These are phyloP conservation scores for Girardinus metallicus DNA, from an alignment of 2,797 vertebrate species.

Conservation along the genomic window DNA sequence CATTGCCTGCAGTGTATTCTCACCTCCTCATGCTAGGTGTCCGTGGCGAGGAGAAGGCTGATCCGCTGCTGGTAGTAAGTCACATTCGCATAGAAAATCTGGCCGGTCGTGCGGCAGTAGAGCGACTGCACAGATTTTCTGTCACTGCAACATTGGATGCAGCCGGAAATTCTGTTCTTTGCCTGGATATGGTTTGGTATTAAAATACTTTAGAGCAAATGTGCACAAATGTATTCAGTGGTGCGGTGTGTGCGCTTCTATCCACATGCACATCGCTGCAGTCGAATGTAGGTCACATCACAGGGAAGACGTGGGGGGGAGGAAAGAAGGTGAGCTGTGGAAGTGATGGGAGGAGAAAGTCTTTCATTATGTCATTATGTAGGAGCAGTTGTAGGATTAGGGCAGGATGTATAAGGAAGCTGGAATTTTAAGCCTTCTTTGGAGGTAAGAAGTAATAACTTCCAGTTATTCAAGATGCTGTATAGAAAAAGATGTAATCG, in stretches of 20 bases:
- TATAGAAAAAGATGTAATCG: background rate
- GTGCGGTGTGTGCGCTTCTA: constrained; percentile 29
- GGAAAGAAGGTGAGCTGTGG: constrained; percentile 58
- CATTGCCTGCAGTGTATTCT: constrained; percentile 51
- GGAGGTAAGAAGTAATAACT: constrained; percentile 24
- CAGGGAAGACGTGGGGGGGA: constrained; percentile 55
- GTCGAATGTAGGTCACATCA: constrained; percentile 70
- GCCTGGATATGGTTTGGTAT: constrained; percentile 10
- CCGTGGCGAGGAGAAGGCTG: constrained; percentile 34
- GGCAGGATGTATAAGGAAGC: constrained; percentile 14
- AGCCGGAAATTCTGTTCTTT: constrained; percentile 32
- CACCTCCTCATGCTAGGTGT: constrained; percentile 54
- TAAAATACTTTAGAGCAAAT: constrained; percentile 37
- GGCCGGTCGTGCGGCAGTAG: constrained; percentile 7
- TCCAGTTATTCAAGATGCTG: constrained; percentile 15
- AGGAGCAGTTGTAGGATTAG: constrained; percentile 38
- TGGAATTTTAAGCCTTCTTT: constrained; percentile 12
- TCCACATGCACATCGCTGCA: constrained; percentile 49
- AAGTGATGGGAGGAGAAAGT: constrained; percentile 54
- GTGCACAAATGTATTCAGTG: constrained; percentile 15
- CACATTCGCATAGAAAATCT: constrained; percentile 31
- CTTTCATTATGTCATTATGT: constrained; percentile 66
- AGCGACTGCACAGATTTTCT: constrained; percentile 13
- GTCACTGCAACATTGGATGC: constrained; percentile 17
- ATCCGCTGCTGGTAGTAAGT: constrained; percentile 36